Evolutionary conservation across 2,797 vertebrate genomes (phyloP), one percentile per base, ranked within the genome.

Genomic region (Taeniopygia guttata): DNA sequence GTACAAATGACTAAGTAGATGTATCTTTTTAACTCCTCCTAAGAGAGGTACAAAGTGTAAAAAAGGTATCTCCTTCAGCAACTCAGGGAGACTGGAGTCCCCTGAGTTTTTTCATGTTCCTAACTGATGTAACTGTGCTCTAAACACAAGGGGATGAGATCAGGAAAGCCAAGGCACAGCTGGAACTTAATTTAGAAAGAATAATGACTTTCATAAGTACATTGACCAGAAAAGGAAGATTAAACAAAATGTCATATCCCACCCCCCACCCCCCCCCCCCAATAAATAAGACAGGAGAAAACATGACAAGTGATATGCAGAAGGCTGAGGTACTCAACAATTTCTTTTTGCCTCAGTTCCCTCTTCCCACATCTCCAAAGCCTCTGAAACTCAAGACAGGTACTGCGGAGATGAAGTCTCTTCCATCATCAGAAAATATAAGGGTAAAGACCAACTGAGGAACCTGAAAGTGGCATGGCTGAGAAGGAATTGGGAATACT

Each of bases 231-330:
- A 76, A 63, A 83, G 17, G 17, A 89, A 83, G 19, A 51, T 38
- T 29, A 63, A 63, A 43, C 26, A 62, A 43, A 89, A 43, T 48
- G 55, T 38, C 23, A 13, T 68, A 32, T 25, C 11, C 21, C 7
- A 23, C 10, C 3, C 6, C 4, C 36, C n/a, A n/a, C n/a, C 36
- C 36, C 36, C 36, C 36, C 36, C 4, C 4, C 3, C 11, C 4
- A 56, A 26, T 16, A 38, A 69, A 29, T 62, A 32, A 69, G 32
- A 56, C 19, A 45, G 23, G 23, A 45, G 27, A 69, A 83, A 68
- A 21, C 3, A 4, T 75, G 16, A 36, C 38, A 52, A 59, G 21
- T 46, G 8, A 16, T 52, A 38, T 2, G 19, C 19, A 62, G 42
- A 62, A 68, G 32, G 11, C 19, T 49, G 27, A 75, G 42, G 23